phyloP scores from a whole-genome alignment of 2,888 invertebrate genomes.

The Euplexia lucipara region DNA sequence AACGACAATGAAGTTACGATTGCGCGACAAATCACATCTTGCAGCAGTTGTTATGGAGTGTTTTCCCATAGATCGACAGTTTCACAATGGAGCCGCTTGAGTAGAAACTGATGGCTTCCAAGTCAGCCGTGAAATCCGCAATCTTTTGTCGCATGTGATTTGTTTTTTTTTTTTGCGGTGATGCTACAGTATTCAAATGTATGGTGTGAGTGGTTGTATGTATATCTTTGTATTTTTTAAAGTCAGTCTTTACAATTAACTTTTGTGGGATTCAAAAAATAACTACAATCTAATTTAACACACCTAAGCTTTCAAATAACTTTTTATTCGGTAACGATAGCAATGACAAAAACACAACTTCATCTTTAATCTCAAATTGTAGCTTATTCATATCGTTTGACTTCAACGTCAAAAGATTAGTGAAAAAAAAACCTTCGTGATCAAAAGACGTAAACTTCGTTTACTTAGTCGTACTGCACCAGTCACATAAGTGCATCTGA shows the following conservation, averaged over 20 bases:
- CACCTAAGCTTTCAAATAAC: no score
- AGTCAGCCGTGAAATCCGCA: conserved; percentile 62
- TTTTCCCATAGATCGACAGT: conserved; percentile 70
- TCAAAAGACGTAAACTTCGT: background rate
- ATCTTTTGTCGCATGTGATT: conserved; percentile 59
- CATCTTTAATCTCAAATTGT: background rate
- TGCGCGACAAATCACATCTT: conserved; percentile 69
- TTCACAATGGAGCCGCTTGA: conserved; percentile 67
- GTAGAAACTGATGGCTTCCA: conserved; percentile 62
- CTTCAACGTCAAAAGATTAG: background rate
- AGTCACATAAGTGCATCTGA: background rate
- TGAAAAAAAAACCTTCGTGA: background rate
- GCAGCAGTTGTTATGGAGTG: conserved; percentile 65
- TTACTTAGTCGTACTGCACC: background rate
- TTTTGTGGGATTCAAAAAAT: no score
- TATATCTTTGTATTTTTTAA: background rate
- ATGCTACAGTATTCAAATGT: conserved; percentile 22
- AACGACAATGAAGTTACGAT: conserved; percentile 52
- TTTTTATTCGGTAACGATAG: no score
- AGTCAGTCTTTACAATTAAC: no score
- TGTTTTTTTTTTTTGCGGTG: conserved; percentile 50
- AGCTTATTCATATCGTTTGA: background rate
- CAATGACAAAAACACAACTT: no score
- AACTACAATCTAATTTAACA: no score
- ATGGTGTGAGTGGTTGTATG: background rate